Evolutionary conservation across 2,888 invertebrate species (phyloP).

Genomic region (Brachyopa scutellaris): DNA sequence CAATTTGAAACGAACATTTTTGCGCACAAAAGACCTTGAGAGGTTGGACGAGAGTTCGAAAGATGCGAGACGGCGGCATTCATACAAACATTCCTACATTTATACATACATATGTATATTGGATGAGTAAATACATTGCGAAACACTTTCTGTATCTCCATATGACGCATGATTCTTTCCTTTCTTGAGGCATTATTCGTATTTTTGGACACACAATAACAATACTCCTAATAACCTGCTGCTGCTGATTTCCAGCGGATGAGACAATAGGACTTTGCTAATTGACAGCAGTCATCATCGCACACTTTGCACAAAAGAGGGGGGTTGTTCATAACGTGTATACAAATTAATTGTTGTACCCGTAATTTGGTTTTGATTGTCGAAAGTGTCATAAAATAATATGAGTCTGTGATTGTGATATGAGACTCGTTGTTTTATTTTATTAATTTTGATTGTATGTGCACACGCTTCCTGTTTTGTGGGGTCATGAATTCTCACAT

Average conservation of each 20-base stretch:
- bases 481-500: no score
- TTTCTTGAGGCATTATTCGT: constrained; percentile 9
- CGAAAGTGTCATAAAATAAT: constrained; percentile 22
- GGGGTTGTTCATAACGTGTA: constrained; percentile 17
- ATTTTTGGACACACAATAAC: not conserved
- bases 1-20: not conserved
- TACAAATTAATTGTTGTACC: constrained; percentile 24
- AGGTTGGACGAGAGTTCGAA: not conserved
- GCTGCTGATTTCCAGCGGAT: constrained; percentile 7
- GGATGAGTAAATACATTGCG: not conserved
- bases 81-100: not conserved
- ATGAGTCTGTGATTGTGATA: no score
- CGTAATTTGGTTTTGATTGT: constrained; percentile 33
- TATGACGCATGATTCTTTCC: constrained; percentile 1
- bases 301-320: constrained; percentile 8
- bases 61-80: not conserved
- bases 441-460: not conserved
- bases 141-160: constrained; percentile 1
- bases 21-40: not conserved
- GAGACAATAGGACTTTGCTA: constrained; percentile 24
- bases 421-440: constrained; percentile 24
- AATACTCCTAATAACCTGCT: constrained; percentile 7
- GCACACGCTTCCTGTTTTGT: not conserved
- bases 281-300: constrained; percentile 39
- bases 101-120: not conserved